Percentiles rank a stretch among this genome's conserved stretches.
These are phyloP conservation scores for Trididemnum miniatum DNA, from an alignment of 23 tunicate species.

Conservation along the genomic window DNA sequence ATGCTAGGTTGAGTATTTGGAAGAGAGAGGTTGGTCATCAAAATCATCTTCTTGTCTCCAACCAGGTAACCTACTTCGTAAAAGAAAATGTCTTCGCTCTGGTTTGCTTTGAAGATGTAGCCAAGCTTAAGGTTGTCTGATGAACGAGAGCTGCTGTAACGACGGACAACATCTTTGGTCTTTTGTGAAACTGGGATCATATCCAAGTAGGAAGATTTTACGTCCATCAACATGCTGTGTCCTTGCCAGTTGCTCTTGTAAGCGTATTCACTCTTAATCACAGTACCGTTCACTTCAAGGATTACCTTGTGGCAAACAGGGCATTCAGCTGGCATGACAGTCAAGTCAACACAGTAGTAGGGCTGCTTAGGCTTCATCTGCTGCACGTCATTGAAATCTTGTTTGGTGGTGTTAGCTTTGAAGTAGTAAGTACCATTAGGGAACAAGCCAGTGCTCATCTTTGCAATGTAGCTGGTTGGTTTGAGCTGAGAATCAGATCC, in stretches of 20 bases:
- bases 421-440: background rate
- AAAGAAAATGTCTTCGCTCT: background rate
- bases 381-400: background rate
- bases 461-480: background rate
- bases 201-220: background rate
- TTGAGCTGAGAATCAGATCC: background rate
- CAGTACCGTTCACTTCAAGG: background rate
- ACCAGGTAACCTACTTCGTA: slow-evolving; percentile 12
- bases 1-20: background rate
- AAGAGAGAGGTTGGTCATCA: background rate
- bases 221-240: background rate
- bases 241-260: slow-evolving; percentile 3
- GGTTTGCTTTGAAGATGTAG: slow-evolving; percentile 19
- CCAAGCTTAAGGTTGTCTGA: slow-evolving; percentile 9
- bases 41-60: background rate
- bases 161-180: background rate
- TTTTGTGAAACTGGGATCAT: background rate
- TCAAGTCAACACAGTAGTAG: background rate
- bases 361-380: background rate
- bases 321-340: background rate
- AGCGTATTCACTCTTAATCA: slow-evolving; percentile 1
- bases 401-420: background rate
- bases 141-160: background rate
- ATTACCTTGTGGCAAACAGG: background rate
- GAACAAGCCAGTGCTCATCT: background rate